These are phyloP conservation scores for Pseudomyrmex concolor DNA, from an alignment of 1,140 invertebrate species.

Conservation along the genomic window DNA sequence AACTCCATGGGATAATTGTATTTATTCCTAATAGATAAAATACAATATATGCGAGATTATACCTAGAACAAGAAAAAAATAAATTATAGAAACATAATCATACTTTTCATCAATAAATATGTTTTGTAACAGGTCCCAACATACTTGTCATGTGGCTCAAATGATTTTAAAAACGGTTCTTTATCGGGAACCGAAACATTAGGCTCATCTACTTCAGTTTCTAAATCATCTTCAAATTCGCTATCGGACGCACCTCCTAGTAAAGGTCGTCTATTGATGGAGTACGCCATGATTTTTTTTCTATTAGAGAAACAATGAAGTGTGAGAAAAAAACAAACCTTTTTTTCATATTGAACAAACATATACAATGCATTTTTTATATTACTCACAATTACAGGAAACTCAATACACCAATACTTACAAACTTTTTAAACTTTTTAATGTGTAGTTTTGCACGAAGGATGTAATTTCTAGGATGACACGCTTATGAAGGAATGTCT, in stretches of 20 bases:
- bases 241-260: conserved; percentile 82
- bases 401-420: neutral
- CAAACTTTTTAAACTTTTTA: neutral
- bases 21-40: conserved; percentile 96
- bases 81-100: conserved; percentile 3
- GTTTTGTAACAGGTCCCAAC: neutral
- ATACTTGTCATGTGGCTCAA: conserved; percentile 86
- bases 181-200: conserved; percentile 82
- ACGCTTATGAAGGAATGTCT: no score
- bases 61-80: conserved; percentile 83
- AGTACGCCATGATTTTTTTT: conserved; percentile 81
- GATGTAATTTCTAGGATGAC: no score
- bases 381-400: neutral
- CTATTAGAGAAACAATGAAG: neutral
- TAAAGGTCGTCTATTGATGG: conserved; percentile 84
- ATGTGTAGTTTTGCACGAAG: neutral
- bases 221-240: conserved; percentile 83
- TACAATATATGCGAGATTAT: conserved; percentile 90
- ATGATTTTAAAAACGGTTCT: conserved; percentile 85
- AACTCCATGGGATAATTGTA: conserved; percentile 97
- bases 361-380: neutral
- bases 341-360: neutral
- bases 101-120: conserved; percentile 76
- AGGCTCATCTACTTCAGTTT: conserved; percentile 82
- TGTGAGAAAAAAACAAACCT: neutral